These are phyloP conservation scores for Danaus plexippus DNA, from an alignment of 1,140 invertebrate species.

Conservation along the genomic window DNA sequence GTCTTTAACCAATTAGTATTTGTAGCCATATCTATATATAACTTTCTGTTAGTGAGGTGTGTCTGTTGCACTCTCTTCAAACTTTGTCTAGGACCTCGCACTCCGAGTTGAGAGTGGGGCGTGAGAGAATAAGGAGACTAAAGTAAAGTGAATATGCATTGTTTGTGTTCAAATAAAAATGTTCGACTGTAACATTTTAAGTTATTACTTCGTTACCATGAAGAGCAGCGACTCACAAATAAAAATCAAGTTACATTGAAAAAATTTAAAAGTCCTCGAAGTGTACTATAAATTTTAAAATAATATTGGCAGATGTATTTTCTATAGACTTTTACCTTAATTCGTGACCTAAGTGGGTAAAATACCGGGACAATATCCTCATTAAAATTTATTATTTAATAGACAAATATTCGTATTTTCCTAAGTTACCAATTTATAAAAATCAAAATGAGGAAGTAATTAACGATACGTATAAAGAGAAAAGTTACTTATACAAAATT, in stretches of 20 bases:
- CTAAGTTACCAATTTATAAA: too few species aligned
- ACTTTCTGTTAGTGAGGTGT: constrained; percentile 42
- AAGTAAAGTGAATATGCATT: constrained; percentile 50
- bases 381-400: too few species aligned
- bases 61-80: constrained; percentile 44
- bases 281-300: constrained; percentile 4
- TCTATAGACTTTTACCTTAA: too few species aligned
- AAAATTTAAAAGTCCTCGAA: constrained; percentile 20
- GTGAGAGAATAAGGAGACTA: constrained; percentile 53
- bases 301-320: not conserved
- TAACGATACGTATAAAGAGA: constrained; percentile 1
- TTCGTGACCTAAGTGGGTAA: too few species aligned
- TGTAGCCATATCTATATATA: constrained; percentile 57
- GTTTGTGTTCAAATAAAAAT: constrained; percentile 48
- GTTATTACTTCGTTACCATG: constrained; percentile 17
- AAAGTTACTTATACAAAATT: constrained; percentile 7
- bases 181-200: constrained; percentile 24
- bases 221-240: constrained; percentile 13
- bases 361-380: too few species aligned
- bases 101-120: constrained; percentile 34
- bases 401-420: too few species aligned
- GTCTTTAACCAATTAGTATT: constrained; percentile 70
- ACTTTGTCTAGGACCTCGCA: constrained; percentile 48
- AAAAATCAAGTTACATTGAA: constrained; percentile 21
- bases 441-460: too few species aligned